Percentiles rank a stretch among this genome's conserved stretches.
Evolutionary conservation across 2,797 vertebrate species (phyloP).

Genomic region (Pangasius krempfi): DNA sequence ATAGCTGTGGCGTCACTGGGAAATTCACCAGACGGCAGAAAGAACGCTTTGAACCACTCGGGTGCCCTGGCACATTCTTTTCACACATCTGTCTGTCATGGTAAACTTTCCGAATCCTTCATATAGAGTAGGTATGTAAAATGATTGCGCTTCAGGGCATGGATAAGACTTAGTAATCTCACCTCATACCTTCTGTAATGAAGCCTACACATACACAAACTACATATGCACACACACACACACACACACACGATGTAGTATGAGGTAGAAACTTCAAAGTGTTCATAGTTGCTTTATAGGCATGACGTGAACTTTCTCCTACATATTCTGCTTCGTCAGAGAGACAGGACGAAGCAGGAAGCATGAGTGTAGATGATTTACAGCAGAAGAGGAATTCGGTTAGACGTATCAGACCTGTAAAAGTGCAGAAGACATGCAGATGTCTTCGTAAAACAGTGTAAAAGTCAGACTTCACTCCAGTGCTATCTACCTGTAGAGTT

Average conservation of each 20-base stretch:
- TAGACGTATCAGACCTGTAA: neutral
- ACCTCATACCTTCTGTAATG: slow-evolving; percentile 37
- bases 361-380: slow-evolving; percentile 40
- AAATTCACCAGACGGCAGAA: neutral
- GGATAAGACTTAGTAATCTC: neutral
- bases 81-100: slow-evolving; percentile 46
- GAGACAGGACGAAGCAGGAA: slow-evolving; percentile 18
- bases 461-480: slow-evolving; percentile 7
- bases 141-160: slow-evolving; percentile 52
- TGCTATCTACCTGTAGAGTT: neutral
- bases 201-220: slow-evolving; percentile 21
- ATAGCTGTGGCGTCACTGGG: neutral
- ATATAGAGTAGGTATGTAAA: slow-evolving; percentile 44
- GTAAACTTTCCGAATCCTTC: slow-evolving; percentile 7
- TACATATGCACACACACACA: slow-evolving; percentile 30
- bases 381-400: slow-evolving; percentile 20
- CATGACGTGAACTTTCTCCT: neutral
- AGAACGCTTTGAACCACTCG: neutral
- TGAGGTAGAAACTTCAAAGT: neutral
- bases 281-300: neutral
- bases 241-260: slow-evolving; percentile 4
- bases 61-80: neutral
- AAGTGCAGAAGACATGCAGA: slow-evolving; percentile 66
- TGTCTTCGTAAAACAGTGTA: slow-evolving; percentile 52
- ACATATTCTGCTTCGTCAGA: slow-evolving; percentile 26